Percentiles rank a stretch among this genome's conserved stretches.
These are phyloP conservation scores for Silurus meridionalis DNA, from an alignment of 2,113 vertebrate genomes.

Conservation along the genomic window DNA sequence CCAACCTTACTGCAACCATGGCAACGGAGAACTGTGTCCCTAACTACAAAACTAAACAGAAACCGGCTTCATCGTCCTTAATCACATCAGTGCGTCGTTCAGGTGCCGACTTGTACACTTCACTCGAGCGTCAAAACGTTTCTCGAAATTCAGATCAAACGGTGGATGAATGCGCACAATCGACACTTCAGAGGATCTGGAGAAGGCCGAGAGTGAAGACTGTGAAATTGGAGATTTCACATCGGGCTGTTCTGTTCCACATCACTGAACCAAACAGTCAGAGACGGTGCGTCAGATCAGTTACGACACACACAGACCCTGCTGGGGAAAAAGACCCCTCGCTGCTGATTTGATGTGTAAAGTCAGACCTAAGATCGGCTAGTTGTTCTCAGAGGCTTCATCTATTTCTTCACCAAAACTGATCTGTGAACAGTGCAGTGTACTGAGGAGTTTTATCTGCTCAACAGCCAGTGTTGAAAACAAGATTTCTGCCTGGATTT, in stretches of 20 bases:
- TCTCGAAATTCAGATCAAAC: slow-evolving; percentile 8
- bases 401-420: background rate
- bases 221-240: slow-evolving; percentile 46
- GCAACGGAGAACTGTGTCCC: background rate
- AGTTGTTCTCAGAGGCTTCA: background rate
- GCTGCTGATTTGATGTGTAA: background rate
- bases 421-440: background rate
- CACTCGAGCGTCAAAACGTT: slow-evolving; percentile 1
- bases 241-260: slow-evolving; percentile 37
- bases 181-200: slow-evolving; percentile 1
- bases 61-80: background rate
- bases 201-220: slow-evolving; percentile 32
- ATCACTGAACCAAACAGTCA: slow-evolving; percentile 39
- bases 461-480: background rate
- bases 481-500: no score
- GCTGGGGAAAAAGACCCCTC: background rate
- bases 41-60: background rate
- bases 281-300: slow-evolving; percentile 21
- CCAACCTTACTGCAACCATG: background rate
- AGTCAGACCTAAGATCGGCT: slow-evolving; percentile 1
- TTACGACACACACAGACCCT: slow-evolving; percentile 23
- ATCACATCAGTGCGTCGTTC: background rate
- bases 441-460: background rate
- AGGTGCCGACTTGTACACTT: background rate
- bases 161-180: background rate